Percentiles rank a stretch among this genome's conserved stretches.
phyloP scores from a whole-genome alignment of 2,888 invertebrate species.

The Sylvicola fuscatus region DNA sequence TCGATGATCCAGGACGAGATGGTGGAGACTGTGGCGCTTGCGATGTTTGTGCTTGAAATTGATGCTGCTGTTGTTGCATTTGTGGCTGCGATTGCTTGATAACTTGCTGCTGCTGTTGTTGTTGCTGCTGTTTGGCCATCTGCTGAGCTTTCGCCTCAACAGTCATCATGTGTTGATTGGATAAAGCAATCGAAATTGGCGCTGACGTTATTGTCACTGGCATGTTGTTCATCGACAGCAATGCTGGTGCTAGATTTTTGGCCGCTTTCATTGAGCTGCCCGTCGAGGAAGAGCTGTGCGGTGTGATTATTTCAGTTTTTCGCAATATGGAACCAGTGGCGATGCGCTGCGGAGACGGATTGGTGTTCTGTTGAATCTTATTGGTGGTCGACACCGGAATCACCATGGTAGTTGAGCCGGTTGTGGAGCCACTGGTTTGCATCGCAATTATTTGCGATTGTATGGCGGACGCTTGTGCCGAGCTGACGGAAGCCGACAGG shows the following conservation, averaged over 20 bases:
- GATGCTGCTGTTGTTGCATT: not conserved
- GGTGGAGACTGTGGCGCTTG: constrained; percentile 15
- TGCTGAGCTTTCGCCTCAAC: no score
- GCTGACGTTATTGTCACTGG: no score
- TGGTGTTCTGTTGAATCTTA: not conserved
- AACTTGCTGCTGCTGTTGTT: not conserved
- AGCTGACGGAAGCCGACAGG: not conserved
- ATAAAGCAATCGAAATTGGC: no score
- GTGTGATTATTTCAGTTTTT: not conserved
- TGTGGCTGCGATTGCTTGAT: not conserved
- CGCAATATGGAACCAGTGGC: not conserved
- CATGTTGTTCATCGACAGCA: constrained; percentile 16
- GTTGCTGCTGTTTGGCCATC: not conserved
- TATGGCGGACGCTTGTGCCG: not conserved
- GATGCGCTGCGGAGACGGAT: no score
- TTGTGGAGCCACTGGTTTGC: not conserved
- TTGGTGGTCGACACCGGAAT: no score
- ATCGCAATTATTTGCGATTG: not conserved
- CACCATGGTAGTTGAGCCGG: not conserved
- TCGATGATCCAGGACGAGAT: constrained; percentile 23
- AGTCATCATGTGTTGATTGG: no score
- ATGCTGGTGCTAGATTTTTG: constrained; percentile 32
- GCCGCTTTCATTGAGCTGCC: constrained; percentile 41
- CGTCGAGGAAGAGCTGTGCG: not conserved
- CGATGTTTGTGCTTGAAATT: not conserved